Percentiles rank a stretch among this genome's conserved stretches.
These are phyloP conservation scores for Andricus curvator DNA, from an alignment of 2,888 invertebrate genomes.

Conservation along the genomic window DNA sequence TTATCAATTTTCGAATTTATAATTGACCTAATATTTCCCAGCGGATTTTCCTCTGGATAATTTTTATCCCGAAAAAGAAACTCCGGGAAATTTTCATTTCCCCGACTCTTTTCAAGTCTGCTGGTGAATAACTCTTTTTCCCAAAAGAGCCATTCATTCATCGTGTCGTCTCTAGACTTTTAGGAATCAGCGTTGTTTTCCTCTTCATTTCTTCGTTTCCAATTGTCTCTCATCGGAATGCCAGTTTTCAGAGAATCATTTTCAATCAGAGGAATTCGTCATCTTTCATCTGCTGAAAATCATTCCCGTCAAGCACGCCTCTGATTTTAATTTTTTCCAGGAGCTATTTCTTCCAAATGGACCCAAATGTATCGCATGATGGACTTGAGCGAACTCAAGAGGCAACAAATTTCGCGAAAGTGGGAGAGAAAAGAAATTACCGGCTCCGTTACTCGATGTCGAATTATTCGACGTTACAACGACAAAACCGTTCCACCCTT, in stretches of 20 bases:
- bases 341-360: conserved; percentile 72
- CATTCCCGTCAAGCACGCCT: conserved; percentile 28
- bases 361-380: conserved; percentile 69
- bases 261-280: not conserved
- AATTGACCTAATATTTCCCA: not conserved
- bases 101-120: conserved; percentile 9
- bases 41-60: conserved; percentile 16
- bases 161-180: not conserved
- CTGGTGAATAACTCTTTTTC: conserved; percentile 18
- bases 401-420: conserved; percentile 73
- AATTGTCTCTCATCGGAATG: not conserved
- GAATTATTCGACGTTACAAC: conserved; percentile 50
- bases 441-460: conserved; percentile 53
- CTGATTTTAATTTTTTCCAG: conserved; percentile 68
- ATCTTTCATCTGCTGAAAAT: not conserved
- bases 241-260: conserved; percentile 22
- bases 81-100: not conserved
- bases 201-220: not conserved
- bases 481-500: conserved; percentile 30
- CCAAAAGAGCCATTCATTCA: conserved; percentile 16
- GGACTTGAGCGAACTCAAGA: conserved; percentile 74
- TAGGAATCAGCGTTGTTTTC: conserved; percentile 4
- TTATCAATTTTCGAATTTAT: not conserved
- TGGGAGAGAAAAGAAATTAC: conserved; percentile 70
- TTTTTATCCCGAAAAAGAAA: not conserved